phyloP scores from a whole-genome alignment of 2,113 vertebrate species.

The Ranitomeya imitator region DNA sequence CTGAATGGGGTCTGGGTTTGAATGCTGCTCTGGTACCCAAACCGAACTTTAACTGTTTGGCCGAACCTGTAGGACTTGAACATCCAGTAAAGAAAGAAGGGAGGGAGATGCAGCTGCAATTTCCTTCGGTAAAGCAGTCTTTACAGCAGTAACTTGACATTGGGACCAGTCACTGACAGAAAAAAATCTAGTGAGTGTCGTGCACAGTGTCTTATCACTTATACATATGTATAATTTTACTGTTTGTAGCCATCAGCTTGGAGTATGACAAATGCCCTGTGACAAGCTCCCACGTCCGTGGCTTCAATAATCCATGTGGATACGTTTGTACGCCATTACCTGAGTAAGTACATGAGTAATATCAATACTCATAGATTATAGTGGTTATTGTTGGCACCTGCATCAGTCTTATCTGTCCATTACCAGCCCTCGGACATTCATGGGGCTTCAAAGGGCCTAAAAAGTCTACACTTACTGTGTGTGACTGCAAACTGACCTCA shows the following conservation, averaged over 20 bases:
- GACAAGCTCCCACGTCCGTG: conserved; percentile 63
- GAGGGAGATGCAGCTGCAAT: not conserved
- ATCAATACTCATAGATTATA: not conserved
- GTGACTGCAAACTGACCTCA: too few relatives aligned
- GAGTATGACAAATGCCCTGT: conserved; percentile 65
- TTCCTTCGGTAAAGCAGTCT: not conserved
- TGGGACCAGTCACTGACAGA: not conserved
- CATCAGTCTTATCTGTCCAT: not conserved
- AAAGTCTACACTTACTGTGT: too few relatives aligned
- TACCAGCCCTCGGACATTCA: not conserved
- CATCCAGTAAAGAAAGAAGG: not conserved
- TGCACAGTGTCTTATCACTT: not conserved
- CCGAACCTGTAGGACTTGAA: too few relatives aligned
- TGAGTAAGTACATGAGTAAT: conserved; percentile 63
- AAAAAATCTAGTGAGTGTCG: too few relatives aligned
- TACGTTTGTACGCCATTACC: conserved; percentile 67
- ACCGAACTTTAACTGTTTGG: too few relatives aligned
- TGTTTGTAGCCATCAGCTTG: conserved; percentile 65
- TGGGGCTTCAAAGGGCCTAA: too few relatives aligned
- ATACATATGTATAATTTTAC: not conserved
- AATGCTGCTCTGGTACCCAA: too few relatives aligned
- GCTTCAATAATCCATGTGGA: conserved; percentile 68
- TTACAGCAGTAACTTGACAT: not conserved
- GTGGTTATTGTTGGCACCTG: not conserved
- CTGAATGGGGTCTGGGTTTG: too few relatives aligned